phyloP scores from a whole-genome alignment of 2,113 vertebrate species.

The Ctenomys sociabilis region DNA sequence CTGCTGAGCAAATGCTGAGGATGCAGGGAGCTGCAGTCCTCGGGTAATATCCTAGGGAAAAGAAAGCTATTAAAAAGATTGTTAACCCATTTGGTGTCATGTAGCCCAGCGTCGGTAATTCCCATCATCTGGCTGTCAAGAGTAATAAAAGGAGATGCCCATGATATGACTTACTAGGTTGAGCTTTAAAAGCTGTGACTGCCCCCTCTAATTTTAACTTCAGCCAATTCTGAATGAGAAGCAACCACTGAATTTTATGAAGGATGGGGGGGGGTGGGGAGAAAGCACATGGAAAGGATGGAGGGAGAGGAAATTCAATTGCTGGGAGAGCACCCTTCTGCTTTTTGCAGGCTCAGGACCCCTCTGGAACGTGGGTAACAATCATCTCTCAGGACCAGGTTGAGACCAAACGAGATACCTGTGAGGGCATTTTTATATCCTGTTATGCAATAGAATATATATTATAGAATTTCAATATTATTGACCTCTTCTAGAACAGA shows the following conservation, averaged over 20 bases:
- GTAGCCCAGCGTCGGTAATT: neutral
- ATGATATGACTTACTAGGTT: neutral
- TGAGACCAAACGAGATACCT: neutral
- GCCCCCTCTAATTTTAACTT: constrained; percentile 44
- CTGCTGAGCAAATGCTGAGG: neutral
- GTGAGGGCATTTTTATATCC: neutral
- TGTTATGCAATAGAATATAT: neutral
- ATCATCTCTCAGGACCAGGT: neutral
- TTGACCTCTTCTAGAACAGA: neutral
- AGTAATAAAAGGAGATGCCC: constrained; percentile 27
- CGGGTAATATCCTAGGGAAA: neutral
- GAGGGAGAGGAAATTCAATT: neutral
- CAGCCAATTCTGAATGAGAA: accelerated
- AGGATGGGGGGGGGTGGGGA: neutral
- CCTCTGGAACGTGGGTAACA: neutral
- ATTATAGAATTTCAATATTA: neutral
- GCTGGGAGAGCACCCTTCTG: neutral
- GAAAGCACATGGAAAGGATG: too few relatives aligned
- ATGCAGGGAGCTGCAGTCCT: neutral
- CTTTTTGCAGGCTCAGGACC: neutral
- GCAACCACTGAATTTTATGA: neutral
- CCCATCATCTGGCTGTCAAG: constrained; percentile 45
- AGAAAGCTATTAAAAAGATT: constrained; percentile 32
- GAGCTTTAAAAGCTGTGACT: constrained; percentile 29
- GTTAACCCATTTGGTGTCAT: neutral